Percentiles rank a stretch among this genome's conserved stretches.
Evolutionary conservation across 2,797 vertebrate species (phyloP).

Genomic region (Xerus rutilus): DNA sequence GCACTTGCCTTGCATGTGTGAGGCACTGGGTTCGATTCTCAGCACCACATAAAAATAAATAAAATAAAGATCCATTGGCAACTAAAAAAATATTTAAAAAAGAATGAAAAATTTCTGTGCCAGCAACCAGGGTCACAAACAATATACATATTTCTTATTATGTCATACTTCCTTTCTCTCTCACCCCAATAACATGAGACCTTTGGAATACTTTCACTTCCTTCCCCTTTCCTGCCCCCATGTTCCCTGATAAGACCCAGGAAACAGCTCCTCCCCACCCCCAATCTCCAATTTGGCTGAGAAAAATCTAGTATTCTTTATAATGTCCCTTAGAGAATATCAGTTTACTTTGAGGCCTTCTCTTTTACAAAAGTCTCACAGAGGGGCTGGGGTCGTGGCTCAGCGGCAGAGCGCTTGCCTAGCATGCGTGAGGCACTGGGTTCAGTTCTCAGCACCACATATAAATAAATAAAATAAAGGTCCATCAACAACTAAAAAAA

Average conservation of each 20-base stretch:
- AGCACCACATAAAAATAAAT: too few species aligned
- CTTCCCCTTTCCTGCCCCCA: background rate
- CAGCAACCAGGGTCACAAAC: background rate
- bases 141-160: background rate
- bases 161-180: background rate
- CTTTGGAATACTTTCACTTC: background rate
- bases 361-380: background rate
- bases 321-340: background rate
- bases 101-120: background rate
- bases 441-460: too few species aligned
- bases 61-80: too few species aligned
- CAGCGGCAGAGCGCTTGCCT: too few species aligned
- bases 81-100: too few species aligned
- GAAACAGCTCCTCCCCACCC: too few species aligned
- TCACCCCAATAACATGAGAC: background rate
- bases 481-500: too few species aligned
- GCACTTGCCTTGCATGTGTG: too few species aligned
- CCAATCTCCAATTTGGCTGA: background rate
- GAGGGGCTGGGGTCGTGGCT: too few species aligned
- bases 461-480: too few species aligned
- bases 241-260: background rate
- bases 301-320: background rate
- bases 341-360: background rate
- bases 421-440: too few species aligned
- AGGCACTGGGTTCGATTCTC: too few species aligned